These are phyloP conservation scores for Triplophysa rosa DNA, from an alignment of 2,113 vertebrate genomes.

Conservation along the genomic window DNA sequence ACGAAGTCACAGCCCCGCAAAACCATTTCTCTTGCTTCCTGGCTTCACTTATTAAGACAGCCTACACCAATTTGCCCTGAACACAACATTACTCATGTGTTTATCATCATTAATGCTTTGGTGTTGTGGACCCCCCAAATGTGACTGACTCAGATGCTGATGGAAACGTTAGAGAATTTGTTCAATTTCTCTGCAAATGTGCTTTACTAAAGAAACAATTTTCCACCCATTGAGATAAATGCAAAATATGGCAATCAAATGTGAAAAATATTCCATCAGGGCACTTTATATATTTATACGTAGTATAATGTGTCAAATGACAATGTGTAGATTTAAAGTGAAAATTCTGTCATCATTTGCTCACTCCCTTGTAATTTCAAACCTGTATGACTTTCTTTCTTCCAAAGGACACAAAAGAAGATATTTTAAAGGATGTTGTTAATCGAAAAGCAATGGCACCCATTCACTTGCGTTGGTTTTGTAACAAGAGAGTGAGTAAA, in stretches of 20 bases:
- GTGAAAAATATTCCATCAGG: not conserved
- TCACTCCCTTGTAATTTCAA: no score
- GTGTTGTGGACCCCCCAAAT: not conserved
- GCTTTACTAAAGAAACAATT: conserved; percentile 10
- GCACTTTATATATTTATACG: no score
- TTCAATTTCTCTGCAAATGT: conserved; percentile 22
- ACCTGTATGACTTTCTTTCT: no score
- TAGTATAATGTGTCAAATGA: no score
- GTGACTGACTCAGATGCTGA: conserved; percentile 24
- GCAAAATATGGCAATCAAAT: not conserved
- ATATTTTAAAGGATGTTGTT: no score
- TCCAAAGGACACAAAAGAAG: no score
- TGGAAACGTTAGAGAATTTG: conserved; percentile 9
- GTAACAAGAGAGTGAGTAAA: no score
- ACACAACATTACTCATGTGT: conserved; percentile 49
- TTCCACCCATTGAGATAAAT: not conserved
- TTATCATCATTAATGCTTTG: conserved; percentile 23
- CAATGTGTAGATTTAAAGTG: no score
- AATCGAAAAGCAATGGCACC: no score
- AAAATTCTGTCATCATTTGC: no score
- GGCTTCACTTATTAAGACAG: conserved; percentile 35
- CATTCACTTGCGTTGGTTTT: no score
- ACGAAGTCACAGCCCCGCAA: conserved; percentile 21
- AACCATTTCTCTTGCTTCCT: conserved; percentile 45
- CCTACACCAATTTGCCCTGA: conserved; percentile 42